Base-by-base conservation (phyloP, 30 jellyfish, hydroid and myxozoan species). In the Aurelia coerulea region DNA sequence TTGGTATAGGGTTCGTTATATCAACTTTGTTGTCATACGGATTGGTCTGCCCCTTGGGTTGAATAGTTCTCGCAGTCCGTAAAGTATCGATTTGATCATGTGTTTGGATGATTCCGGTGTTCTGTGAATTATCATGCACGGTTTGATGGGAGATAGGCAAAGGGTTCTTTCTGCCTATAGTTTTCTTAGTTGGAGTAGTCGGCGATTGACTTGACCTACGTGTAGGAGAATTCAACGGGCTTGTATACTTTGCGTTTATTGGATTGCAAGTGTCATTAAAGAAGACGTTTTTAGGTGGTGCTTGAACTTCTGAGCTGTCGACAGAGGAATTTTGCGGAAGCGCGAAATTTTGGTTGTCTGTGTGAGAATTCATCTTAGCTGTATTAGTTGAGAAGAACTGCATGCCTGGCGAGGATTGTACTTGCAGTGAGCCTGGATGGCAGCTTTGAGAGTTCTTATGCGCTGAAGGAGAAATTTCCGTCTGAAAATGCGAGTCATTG, bases 201-300 rank as follows among this genome's bases (percentile, higher is more conserved):
- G 73, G 60, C 53, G 62, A 11, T 4, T 64, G 73, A 65, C 58
- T 31, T 3, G 63, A 19, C 41, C 67, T 79, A 12, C 29, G 59
- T 8, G 62, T 41, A 18, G 80, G 89, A 14, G 80, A 65, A 46
- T 79, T 79, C 11, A 79, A 70, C 58, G 89, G 88, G 31, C 88
- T 78, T 13, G 77, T 18, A 32, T 65, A 63, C 1, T 34, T 15
- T 13, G 86, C 76, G 58, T 58, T 56, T 11, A 60, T 8, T 0
- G 31, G 31, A 34, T 10, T 60, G 13, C 13, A 60, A 60, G 5
- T 60, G 70, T 23, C 15, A 23, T 60, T 60, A 15, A 60, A 23
- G 35, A 60, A 17, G 35, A 23, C 35, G 70, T 60, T 60, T 60
- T n/a, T 17, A n/a, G 34, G 35, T n/a, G 70, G 11, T 17, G 70